These are phyloP conservation scores for Lamellibrachia columna DNA, from an alignment of 2,888 invertebrate genomes.

Conservation along the genomic window DNA sequence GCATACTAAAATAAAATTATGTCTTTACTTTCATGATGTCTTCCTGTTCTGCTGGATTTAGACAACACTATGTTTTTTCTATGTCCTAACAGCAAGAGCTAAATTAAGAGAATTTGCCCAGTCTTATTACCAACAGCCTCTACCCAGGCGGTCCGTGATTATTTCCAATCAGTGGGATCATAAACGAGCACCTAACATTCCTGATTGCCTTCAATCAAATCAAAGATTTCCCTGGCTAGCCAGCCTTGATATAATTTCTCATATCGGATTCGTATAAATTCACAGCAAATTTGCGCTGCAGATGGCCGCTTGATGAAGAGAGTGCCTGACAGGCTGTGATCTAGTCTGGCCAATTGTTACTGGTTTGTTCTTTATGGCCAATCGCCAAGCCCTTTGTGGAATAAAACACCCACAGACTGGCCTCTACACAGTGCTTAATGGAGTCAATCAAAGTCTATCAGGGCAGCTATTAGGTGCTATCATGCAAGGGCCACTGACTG, in stretches of 20 bases:
- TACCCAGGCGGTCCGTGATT: neutral
- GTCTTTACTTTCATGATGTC: neutral
- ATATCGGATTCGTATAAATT: neutral
- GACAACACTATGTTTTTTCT: neutral
- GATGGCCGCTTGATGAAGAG: neutral
- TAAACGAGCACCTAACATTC: conserved; percentile 7
- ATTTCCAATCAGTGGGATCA: conserved; percentile 6
- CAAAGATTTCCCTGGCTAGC: neutral
- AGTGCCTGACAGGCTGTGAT: neutral
- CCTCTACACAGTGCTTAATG: neutral
- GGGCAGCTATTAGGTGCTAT: neutral
- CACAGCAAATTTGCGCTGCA: neutral
- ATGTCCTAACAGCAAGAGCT: neutral
- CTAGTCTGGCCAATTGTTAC: neutral
- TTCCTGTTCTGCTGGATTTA: neutral
- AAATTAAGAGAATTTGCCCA: neutral
- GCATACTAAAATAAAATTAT: neutral
- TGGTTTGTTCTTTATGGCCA: neutral
- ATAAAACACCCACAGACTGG: neutral
- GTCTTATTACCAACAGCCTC: neutral
- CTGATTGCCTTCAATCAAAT: conserved; percentile 16
- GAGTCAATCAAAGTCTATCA: neutral
- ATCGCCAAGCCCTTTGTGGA: neutral
- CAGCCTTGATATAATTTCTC: conserved; percentile 7
- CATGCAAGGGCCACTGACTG: neutral